Evolutionary conservation across 2,797 vertebrate genomes (phyloP).

Genomic region (Bovichtus variegatus): DNA sequence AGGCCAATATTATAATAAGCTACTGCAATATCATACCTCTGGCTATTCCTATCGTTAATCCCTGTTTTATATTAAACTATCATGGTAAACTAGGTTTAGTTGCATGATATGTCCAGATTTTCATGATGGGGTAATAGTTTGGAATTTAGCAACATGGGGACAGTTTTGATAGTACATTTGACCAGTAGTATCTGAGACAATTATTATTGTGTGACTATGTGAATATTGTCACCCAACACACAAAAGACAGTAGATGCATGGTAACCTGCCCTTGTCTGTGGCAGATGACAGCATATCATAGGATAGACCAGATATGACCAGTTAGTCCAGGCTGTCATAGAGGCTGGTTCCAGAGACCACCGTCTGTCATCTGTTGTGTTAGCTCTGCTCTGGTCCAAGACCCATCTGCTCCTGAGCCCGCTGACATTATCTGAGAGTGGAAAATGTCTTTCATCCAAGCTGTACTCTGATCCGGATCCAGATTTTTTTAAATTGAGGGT

Average conservation of each 20-base stretch:
- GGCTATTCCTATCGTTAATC: not conserved
- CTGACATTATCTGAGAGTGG: constrained; percentile 58
- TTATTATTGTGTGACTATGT: not conserved
- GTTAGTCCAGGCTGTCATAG: constrained; percentile 67
- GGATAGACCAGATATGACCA: constrained; percentile 62
- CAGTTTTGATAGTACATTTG: not conserved
- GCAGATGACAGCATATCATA: constrained; percentile 33
- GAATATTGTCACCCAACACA: not conserved
- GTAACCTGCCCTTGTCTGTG: constrained; percentile 13
- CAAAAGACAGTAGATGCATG: constrained; percentile 9
- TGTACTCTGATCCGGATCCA: constrained; percentile 40
- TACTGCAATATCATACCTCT: not conserved
- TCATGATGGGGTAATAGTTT: not conserved
- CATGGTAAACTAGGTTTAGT: not conserved
- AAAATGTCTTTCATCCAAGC: constrained; percentile 55
- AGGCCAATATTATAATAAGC: not conserved
- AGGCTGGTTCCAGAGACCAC: constrained; percentile 75
- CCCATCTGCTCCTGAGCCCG: constrained; percentile 77
- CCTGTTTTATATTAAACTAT: not conserved
- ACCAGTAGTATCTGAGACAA: not conserved
- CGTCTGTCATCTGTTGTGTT: constrained; percentile 79
- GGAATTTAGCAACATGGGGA: not conserved
- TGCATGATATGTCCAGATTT: not conserved
- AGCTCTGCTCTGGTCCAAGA: constrained; percentile 61
- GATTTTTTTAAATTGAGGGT: constrained; percentile 9